These are phyloP conservation scores for Tenualosa ilisha DNA, from an alignment of 2,797 vertebrate species.

Conservation along the genomic window DNA sequence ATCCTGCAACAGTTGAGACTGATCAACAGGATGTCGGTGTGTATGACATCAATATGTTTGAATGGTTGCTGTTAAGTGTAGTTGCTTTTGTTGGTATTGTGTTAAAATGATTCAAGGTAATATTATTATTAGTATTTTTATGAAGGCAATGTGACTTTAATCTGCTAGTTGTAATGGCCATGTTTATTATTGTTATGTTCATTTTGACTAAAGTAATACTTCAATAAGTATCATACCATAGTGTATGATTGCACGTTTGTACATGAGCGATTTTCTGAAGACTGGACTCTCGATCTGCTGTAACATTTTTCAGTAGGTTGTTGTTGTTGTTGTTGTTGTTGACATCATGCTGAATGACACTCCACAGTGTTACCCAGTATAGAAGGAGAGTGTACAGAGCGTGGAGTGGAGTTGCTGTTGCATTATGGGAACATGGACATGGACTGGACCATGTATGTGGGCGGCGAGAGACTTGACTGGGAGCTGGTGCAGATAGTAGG, in stretches of 20 bases:
- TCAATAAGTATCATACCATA: too few relatives aligned
- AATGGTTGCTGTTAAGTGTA: too few relatives aligned
- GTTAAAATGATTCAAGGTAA: too few relatives aligned
- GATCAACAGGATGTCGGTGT: slow-evolving; percentile 52
- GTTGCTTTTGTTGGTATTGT: too few relatives aligned
- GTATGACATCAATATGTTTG: neutral
- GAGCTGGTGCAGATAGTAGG: slow-evolving; percentile 49
- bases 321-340: neutral
- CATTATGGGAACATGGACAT: slow-evolving; percentile 57
- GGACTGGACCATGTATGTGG: slow-evolving; percentile 68
- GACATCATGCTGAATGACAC: neutral
- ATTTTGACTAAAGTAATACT: neutral
- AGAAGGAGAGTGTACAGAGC: slow-evolving; percentile 41
- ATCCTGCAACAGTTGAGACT: slow-evolving; percentile 38
- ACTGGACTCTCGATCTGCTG: neutral
- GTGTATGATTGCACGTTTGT: too few relatives aligned
- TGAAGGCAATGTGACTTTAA: too few relatives aligned
- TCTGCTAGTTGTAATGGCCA: too few relatives aligned
- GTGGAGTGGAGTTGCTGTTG: slow-evolving; percentile 41
- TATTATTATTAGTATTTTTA: too few relatives aligned
- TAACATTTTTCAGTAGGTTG: neutral
- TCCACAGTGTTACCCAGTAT: slow-evolving; percentile 52
- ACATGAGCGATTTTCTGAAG: neutral
- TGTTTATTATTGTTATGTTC: neutral
- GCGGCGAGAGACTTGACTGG: slow-evolving; percentile 56